These are phyloP conservation scores for Hirudinaria manillensis DNA, from an alignment of 2,888 invertebrate genomes.

Conservation along the genomic window DNA sequence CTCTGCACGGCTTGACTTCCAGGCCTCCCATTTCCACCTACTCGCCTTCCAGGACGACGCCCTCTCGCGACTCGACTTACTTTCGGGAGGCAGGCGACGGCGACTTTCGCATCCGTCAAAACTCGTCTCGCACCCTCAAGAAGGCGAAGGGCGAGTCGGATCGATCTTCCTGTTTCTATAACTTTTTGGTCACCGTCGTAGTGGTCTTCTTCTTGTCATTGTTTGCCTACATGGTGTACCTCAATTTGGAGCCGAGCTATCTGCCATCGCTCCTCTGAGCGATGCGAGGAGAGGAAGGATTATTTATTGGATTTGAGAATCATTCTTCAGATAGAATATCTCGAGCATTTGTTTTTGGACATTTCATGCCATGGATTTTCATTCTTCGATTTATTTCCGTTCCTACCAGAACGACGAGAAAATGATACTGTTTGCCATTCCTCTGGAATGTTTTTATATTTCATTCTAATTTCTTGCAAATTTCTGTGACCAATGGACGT, in stretches of 20 bases:
- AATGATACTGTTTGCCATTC: too few species aligned
- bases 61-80: too few species aligned
- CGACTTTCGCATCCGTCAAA: not conserved
- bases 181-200: not conserved
- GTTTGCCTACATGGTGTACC: not conserved
- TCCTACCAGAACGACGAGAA: too few species aligned
- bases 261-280: not conserved
- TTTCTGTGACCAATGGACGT: too few species aligned
- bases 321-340: too few species aligned
- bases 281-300: not conserved
- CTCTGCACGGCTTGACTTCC: not conserved
- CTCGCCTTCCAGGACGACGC: not conserved
- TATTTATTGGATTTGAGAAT: too few species aligned
- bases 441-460: too few species aligned
- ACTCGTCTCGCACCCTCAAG: not conserved
- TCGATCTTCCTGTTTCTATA: not conserved
- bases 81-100: not conserved
- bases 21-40: conserved; percentile 4
- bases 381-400: too few species aligned
- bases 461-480: too few species aligned
- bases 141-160: not conserved
- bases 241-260: not conserved
- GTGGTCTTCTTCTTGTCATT: not conserved
- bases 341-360: too few species aligned
- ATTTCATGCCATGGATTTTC: too few species aligned